Conservation (phyloP, 2,113 vertebrate species). For the Pseudopipra pipra region DNA sequence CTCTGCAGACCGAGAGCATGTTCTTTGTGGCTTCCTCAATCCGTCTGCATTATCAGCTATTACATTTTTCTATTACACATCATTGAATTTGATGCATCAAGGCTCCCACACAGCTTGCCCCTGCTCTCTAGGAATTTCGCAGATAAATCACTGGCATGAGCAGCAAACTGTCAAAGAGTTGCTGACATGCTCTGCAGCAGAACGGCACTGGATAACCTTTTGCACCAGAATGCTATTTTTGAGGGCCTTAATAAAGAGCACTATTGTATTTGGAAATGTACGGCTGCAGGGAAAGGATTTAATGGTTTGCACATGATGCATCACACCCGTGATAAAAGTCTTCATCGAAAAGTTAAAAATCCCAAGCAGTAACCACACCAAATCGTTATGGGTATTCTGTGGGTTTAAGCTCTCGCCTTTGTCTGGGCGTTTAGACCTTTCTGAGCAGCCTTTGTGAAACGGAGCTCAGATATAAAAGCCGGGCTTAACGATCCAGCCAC, state of each 20-base stretch:
- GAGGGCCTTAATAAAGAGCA: conserved; percentile 2
- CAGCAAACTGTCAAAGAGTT: not conserved
- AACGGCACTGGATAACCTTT: conserved; percentile 26
- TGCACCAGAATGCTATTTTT: not conserved
- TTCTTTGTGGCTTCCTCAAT: not conserved
- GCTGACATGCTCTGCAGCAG: not conserved
- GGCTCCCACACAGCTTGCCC: not conserved
- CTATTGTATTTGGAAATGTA: conserved; percentile 2
- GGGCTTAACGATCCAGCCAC: not conserved
- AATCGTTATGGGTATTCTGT: not conserved
- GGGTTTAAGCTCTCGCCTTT: not conserved
- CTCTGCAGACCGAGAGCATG: not conserved
- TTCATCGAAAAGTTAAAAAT: conserved; percentile 7
- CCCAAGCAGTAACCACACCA: not conserved
- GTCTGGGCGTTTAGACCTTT: not conserved
- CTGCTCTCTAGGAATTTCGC: conserved; percentile 40
- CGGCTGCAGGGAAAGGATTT: not conserved
- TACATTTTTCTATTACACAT: not conserved
- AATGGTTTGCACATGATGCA: conserved; percentile 24
- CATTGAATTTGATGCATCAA: not conserved
- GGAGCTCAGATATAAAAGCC: not conserved
- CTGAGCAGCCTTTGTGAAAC: not conserved
- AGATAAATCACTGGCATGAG: not conserved
- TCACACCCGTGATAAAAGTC: conserved; percentile 23
- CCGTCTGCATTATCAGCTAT: not conserved